A percentile compares a stretch with the other conserved stretches of the same genome.
Evolutionary conservation across 1,140 invertebrate genomes (phyloP).

Genomic region (Papilio polyxenes): DNA sequence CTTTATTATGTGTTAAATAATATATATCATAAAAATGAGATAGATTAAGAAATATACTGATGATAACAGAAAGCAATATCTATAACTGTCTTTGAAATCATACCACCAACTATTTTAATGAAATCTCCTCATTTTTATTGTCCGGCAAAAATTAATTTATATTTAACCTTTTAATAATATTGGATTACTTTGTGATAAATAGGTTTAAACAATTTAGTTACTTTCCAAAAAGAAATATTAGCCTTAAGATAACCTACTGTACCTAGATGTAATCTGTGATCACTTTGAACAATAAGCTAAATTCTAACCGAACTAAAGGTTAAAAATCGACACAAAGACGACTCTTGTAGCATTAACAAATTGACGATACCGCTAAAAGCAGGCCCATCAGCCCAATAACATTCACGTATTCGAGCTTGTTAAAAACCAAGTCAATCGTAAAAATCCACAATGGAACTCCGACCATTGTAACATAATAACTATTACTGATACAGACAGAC

Average conservation of each 20-base stretch:
- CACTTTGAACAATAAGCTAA: background rate
- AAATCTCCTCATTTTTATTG: too few species aligned
- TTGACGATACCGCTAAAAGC: constrained; percentile 15
- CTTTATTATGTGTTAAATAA: constrained; percentile 34
- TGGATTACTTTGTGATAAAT: too few species aligned
- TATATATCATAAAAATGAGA: too few species aligned
- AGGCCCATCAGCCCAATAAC: constrained; percentile 5
- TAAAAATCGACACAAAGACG: background rate
- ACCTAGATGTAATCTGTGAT: background rate
- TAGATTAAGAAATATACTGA: background rate
- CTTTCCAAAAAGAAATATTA: too few species aligned
- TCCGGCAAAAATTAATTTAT: too few species aligned
- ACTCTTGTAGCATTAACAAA: constrained; percentile 16
- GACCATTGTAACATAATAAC: constrained; percentile 71
- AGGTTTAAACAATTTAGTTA: too few species aligned
- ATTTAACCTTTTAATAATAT: too few species aligned
- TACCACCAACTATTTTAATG: too few species aligned
- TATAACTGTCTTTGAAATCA: background rate
- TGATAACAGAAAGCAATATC: background rate
- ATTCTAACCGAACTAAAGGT: background rate
- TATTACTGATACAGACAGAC: constrained; percentile 67
- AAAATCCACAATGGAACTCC: constrained; percentile 64
- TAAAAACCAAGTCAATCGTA: constrained; percentile 69
- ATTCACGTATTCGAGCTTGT: constrained; percentile 50
- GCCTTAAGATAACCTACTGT: background rate